Evolutionary conservation across 2,797 vertebrate genomes (phyloP).

Genomic region (Pterois miles): DNA sequence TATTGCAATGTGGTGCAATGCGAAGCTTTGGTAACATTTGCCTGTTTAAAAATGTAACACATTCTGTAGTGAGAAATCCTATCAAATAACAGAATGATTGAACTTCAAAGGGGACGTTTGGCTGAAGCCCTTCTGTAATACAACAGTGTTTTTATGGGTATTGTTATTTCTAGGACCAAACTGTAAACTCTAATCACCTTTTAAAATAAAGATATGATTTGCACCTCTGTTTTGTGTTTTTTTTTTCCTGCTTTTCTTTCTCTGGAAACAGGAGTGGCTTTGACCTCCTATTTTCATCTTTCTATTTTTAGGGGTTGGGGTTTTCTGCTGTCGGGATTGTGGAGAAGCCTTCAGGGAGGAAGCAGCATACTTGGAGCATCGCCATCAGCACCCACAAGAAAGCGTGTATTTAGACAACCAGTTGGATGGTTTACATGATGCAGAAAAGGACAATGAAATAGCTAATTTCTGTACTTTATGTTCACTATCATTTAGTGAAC

Average conservation of each 20-base stretch:
- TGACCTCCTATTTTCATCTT: constrained; percentile 80
- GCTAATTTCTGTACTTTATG: constrained; percentile 75
- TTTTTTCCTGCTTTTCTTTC: constrained; percentile 36
- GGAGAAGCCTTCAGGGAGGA: constrained; percentile 80
- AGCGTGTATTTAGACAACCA: constrained; percentile 62
- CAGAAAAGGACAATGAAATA: constrained; percentile 62
- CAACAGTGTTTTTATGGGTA: neutral
- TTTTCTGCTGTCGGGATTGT: constrained; percentile 80
- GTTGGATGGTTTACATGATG: constrained; percentile 60
- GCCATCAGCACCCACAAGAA: constrained; percentile 71
- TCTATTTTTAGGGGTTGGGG: constrained; percentile 81
- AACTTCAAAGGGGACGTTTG: neutral
- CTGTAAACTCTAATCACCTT: constrained; percentile 19
- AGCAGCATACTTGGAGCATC: constrained; percentile 73
- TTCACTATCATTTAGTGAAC: constrained; percentile 72
- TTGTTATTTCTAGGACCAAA: neutral
- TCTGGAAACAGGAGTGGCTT: constrained; percentile 68
- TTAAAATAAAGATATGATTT: constrained; percentile 58
- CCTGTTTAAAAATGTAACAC: neutral
- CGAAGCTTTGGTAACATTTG: neutral
- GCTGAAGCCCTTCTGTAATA: neutral
- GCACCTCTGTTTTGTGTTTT: constrained; percentile 36
- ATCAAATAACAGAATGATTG: neutral
- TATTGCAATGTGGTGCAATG: neutral
- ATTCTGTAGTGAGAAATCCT: neutral